Conservation (phyloP, 2,797 vertebrate species). For the Euthynnus affinis region DNA sequence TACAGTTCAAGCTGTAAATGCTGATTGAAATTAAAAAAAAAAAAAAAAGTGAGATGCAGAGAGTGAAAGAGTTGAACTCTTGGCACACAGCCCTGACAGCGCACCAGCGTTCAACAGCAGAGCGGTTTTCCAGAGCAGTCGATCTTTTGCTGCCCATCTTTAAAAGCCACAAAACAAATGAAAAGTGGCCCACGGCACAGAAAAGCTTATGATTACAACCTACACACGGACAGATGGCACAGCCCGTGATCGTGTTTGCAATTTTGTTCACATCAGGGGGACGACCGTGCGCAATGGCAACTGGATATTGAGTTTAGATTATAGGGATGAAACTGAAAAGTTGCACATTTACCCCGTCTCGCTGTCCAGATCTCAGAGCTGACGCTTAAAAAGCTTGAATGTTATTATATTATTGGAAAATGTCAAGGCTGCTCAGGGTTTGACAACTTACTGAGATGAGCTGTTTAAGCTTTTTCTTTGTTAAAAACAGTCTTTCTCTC, state of each 20-base stretch:
- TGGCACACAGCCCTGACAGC: conserved; percentile 57
- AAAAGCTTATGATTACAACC: conserved; percentile 83
- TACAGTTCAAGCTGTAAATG: background rate
- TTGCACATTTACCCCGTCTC: conserved; percentile 48
- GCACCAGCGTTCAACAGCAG: conserved; percentile 60
- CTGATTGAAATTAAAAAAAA: conserved; percentile 23
- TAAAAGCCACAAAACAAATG: conserved; percentile 83
- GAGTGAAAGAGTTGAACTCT: conserved; percentile 21
- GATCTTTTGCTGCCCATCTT: conserved; percentile 71
- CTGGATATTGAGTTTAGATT: conserved; percentile 72
- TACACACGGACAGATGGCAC: conserved; percentile 74
- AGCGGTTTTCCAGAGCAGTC: conserved; percentile 76
- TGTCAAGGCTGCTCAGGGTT: conserved; percentile 4
- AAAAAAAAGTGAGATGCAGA: conserved; percentile 17
- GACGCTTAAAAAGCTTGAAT: conserved; percentile 25
- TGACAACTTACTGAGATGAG: conserved; percentile 15
- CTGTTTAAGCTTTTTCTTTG: conserved; percentile 20
- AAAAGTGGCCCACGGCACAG: conserved; percentile 78
- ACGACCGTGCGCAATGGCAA: conserved; percentile 56
- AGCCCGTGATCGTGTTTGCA: conserved; percentile 71
- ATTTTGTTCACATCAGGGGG: conserved; percentile 71
- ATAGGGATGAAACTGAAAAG: conserved; percentile 68
- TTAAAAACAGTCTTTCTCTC: conserved; percentile 15
- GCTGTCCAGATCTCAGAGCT: conserved; percentile 35
- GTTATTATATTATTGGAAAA: conserved; percentile 45